Percentiles rank a stretch among this genome's conserved stretches.
phyloP scores from a whole-genome alignment of 2,113 vertebrate genomes.

The Epinephelus lanceolatus region DNA sequence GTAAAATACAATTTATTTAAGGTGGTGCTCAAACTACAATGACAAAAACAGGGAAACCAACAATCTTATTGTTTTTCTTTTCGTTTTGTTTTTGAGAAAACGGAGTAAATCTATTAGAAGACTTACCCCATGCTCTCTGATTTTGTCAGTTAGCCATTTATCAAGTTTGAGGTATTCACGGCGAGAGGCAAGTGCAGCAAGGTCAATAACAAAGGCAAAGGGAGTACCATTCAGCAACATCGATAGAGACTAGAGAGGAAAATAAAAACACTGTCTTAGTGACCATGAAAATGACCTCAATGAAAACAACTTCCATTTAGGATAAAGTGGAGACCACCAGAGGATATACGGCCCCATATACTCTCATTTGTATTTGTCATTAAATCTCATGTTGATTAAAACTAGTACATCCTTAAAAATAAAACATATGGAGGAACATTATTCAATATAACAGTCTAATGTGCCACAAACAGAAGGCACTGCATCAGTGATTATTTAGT shows the following conservation, averaged over 20 bases:
- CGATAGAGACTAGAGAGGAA: constrained; percentile 91
- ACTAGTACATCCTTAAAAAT: too few species aligned
- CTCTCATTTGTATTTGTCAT: background rate
- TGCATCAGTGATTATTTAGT: background rate
- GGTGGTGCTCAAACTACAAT: background rate
- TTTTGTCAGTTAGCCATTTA: constrained; percentile 99
- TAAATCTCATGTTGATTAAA: background rate
- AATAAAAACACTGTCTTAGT: constrained; percentile 51
- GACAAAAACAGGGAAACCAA: background rate
- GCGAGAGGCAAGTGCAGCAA: constrained; percentile 99
- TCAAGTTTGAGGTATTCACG: constrained; percentile 99
- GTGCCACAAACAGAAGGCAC: background rate
- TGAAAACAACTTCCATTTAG: background rate
- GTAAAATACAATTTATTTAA: background rate
- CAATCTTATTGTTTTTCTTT: background rate
- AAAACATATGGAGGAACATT: background rate
- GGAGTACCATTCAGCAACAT: constrained; percentile 99
- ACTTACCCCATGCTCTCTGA: constrained; percentile 98
- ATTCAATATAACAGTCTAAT: background rate
- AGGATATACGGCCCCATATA: background rate
- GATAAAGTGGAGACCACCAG: background rate
- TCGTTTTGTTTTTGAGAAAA: background rate
- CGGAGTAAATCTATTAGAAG: background rate
- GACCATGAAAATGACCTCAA: background rate
- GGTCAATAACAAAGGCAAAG: constrained; percentile 99